Evolutionary conservation across 92 coral and sea anemone genomes (phyloP), one percentile per base, ranked within the genome.

Genomic region (Nematostella vectensis): DNA sequence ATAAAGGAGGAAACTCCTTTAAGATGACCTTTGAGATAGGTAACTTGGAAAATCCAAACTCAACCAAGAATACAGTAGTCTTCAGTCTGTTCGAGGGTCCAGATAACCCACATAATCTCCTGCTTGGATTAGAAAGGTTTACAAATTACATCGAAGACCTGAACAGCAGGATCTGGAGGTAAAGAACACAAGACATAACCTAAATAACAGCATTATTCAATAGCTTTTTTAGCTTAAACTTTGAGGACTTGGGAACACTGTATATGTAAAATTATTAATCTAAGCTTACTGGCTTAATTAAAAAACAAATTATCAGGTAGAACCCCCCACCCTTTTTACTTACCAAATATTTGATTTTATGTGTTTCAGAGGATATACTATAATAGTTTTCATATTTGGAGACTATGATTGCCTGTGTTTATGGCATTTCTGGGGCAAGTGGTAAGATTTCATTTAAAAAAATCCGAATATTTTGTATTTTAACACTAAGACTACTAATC

Each of bases 1-100:
- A 67, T 25, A 67, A 56, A 29, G 69, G 73, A 13, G 70, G 70
- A 1, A 61, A 51, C 3, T 50, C 31, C 13, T 64, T 51, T 38
- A 64, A 64, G 54, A 33, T 51, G 50, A 2, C 9, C 15, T 66
- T 66, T 26, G 55, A 66, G 60, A 54, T 66, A 2, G 63, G 27
- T 0, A 66, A 66, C 27, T 10, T 66, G 27, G 3, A 21, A 40
- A 38, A 30, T 25, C 72, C 72, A 39, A 66, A 66, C 31, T 25
- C 72, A n/a, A 38, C 25, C 12, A 11, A 29, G 45, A 54, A 66
- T 31, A 66, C 63, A 39, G 27, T 54, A 9, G 25, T 66, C 8
- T 66, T 54, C 38, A 19, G 43, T 3, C 13, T 43, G 11, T 67
- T 67, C 31, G 45, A 67, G 4, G 73, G 63, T 9, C 63, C 63